Evolutionary conservation across 2,888 invertebrate genomes (phyloP), one percentile per base, ranked within the genome.

Genomic region (Laothoe populi): DNA sequence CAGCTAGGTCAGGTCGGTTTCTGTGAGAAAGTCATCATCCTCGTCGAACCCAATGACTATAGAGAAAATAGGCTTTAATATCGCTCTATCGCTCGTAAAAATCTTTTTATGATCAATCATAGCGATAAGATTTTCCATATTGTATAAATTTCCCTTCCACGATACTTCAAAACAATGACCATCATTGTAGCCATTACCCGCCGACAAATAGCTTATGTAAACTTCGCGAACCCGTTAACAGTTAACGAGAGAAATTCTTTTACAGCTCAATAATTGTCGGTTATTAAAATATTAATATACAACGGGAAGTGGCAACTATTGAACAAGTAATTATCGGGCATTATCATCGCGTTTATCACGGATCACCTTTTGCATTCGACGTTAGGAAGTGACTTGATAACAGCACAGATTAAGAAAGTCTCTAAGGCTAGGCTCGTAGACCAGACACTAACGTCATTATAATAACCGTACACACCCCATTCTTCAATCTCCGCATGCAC

Each of bases 221-320:
- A 16, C 59, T 45, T 26, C 45, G 58, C 42, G 42, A 59, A 45
- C 59, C 45, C 45, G 59, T 60, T 63, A 59, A 62, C 44, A 58
- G 61, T 64, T 73, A 73, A 78, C 71, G 74, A 75, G 75, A 66
- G 72, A 78, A 75, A 76, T 71, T 66, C 68, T 66, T 66, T 72
- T 71, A 60, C 69, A 59, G 65, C 66, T 31, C 65, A 69, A 67
- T 76, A 72, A 74, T 69, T 68, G 70, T 64, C n/a, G 63, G 60
- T 63, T 71, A 77, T 75, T 72, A 70, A 72, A 53, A 53, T 53
- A 53, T 53, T 53, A 53, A 73, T 75, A 73, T 66, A 66, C 61
- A 58, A 64, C 65, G 73, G 74, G 75, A 75, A 73, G 71, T 66
- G 46, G 64, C 68, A 67, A 64, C 65, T 48, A 68, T 68, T 45